Base-by-base conservation (phyloP, 2,888 invertebrate species). In the Lochmaea capreae region DNA sequence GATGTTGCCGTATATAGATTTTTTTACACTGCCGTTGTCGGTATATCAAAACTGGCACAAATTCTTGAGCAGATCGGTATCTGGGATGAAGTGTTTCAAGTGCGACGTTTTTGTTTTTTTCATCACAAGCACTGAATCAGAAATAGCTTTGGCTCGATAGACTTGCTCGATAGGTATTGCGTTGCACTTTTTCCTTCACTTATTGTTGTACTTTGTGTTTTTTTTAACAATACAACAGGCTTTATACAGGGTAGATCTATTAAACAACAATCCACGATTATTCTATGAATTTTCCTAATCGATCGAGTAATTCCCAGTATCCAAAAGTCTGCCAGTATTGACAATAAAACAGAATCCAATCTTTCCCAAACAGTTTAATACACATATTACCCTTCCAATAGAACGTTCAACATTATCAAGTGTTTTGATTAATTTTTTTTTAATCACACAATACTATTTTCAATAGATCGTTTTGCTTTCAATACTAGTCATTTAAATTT, bases 71-170 rank as follows among this genome's bases (percentile, higher is more conserved):
- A 18, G 58, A 58, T 43, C 18, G 14, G 12, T 12, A 63, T 63
- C 18, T 42, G 42, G 66, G 61, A 62, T 58, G 57, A 42, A 42
- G 26, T 39, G 39, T 66, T 54, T 18, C 43, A 63, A 42, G 63
- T 46, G 63, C 63, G 54, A n/a, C 54, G 54, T 18, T 54, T 54
- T 76, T 77, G 70, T 77, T 77, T 77, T n/a, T 76, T 67, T 65
- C 58, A 70, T 74, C 73, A 74, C 73, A 77, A 74, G 72, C 73
- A 73, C 57, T 67, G 77, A 71, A 72, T 78, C 80, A 81, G 77
- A 81, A 81, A 81, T 81, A 81, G 77, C 79, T 79, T 54, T 75
- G 76, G 76, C 78, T 74, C 72, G 71, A 73, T 61, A 68, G 58
- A 68, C 73, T 22, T 26, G 26, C 26, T 39, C 59, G 33, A 11